Conservation (phyloP, 2,888 invertebrate species). For the Rosalia funebris region DNA sequence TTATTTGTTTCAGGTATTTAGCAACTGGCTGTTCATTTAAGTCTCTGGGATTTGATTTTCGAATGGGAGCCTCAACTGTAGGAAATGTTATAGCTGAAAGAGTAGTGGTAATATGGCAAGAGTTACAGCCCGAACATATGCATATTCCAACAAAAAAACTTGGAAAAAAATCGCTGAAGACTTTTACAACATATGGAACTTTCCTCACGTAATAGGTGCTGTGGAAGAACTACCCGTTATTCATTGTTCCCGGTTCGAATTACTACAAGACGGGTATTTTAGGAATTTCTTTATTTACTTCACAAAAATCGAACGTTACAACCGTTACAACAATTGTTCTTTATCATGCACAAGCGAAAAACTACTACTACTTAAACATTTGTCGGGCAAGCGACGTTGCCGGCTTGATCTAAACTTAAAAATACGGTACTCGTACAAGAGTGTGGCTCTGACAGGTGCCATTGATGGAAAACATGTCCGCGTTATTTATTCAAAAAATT, state of each 20-base stretch:
- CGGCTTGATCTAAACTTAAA: too few species aligned
- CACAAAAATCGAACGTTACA: too few species aligned
- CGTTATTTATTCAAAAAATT: constrained; percentile 23
- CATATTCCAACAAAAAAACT: background rate
- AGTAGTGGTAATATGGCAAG: background rate
- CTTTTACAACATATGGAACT: constrained; percentile 9
- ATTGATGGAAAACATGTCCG: constrained; percentile 26
- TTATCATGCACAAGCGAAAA: too few species aligned
- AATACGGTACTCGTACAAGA: too few species aligned
- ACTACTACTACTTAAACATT: too few species aligned
- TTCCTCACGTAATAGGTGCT: background rate
- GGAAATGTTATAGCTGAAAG: constrained; percentile 1
- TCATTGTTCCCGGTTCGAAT: too few species aligned
- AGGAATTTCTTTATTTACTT: too few species aligned
- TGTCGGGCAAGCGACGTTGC: too few species aligned
- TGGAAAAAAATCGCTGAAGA: constrained; percentile 4
- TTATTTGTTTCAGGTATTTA: constrained; percentile 8
- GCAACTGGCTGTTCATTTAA: constrained; percentile 10
- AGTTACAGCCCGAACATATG: constrained; percentile 9
- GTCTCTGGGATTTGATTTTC: constrained; percentile 3
- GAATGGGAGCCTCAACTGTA: constrained; percentile 3
- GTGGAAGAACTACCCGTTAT: constrained; percentile 25
- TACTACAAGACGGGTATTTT: too few species aligned
- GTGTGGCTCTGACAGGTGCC: background rate
- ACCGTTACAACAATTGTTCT: too few species aligned